phyloP scores from a whole-genome alignment of 1,140 invertebrate genomes.

The Ceratitis capitata region DNA sequence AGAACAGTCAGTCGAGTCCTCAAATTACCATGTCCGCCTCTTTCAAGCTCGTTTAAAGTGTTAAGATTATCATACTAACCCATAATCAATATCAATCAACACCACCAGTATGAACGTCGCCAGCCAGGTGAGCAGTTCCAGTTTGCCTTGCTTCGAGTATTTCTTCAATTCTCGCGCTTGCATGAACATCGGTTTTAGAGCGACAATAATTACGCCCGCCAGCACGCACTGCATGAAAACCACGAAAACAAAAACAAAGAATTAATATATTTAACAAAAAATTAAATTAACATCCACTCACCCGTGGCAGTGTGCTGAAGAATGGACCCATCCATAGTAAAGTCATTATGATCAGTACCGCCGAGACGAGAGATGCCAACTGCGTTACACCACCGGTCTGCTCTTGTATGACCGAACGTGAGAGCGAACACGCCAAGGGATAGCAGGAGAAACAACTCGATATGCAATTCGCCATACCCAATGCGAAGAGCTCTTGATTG shows the following conservation, averaged over 20 bases:
- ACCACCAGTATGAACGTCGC: conserved; percentile 82
- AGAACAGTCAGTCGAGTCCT: too few relatives aligned
- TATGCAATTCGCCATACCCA: conserved; percentile 81
- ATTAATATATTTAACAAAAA: neutral
- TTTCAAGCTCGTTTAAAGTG: too few relatives aligned
- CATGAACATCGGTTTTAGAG: conserved; percentile 88
- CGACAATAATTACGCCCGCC: conserved; percentile 90
- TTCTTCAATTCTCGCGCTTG: conserved; percentile 79
- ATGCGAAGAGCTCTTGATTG: conserved; percentile 88
- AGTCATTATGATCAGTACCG: conserved; percentile 76
- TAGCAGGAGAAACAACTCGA: conserved; percentile 87
- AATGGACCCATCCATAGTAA: conserved; percentile 86
- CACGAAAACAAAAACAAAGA: neutral
- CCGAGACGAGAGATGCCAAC: conserved; percentile 79
- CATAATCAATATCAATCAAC: conserved; percentile 85
- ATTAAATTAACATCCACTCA: conserved; percentile 53
- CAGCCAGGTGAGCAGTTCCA: conserved; percentile 89
- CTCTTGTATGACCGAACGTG: conserved; percentile 84
- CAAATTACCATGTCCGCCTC: too few relatives aligned
- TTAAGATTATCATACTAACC: conserved; percentile 58
- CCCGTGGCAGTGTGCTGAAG: conserved; percentile 82
- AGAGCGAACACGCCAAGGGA: conserved; percentile 85
- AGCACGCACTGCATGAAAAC: conserved; percentile 70
- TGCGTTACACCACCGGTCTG: conserved; percentile 80
- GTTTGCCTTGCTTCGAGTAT: conserved; percentile 80